phyloP scores from a whole-genome alignment of 2,888 invertebrate genomes.

The Protodeltote pygarga region DNA sequence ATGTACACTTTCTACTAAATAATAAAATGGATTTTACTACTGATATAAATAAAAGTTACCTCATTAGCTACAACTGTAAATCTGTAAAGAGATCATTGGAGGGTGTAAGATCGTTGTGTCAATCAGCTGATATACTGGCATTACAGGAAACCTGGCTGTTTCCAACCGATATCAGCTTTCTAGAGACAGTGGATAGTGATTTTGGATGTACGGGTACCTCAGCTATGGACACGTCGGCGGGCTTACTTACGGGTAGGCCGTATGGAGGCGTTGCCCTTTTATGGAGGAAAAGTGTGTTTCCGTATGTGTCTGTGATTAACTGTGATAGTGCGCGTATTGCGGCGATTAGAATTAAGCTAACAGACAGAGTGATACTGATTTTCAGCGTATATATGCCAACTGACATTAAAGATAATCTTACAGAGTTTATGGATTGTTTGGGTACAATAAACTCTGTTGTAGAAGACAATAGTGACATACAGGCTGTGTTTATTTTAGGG shows the following conservation, averaged over 20 bases:
- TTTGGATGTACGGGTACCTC: slow-evolving; percentile 9
- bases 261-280: slow-evolving; percentile 2
- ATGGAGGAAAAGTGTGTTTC: slow-evolving; percentile 8
- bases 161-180: slow-evolving; percentile 1
- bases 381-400: slow-evolving; percentile 5
- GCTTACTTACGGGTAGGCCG: not conserved
- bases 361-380: not conserved
- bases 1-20: too few species aligned
- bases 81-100: not conserved
- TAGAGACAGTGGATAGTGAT: not conserved
- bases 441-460: not conserved
- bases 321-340: slow-evolving; percentile 1
- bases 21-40: too few species aligned
- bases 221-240: slow-evolving; percentile 3
- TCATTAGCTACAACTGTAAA: slow-evolving; percentile 4
- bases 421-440: slow-evolving; percentile 3
- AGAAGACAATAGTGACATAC: not conserved
- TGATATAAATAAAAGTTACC: not conserved
- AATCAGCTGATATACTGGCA: not conserved
- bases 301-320: slow-evolving; percentile 1
- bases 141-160: slow-evolving; percentile 2
- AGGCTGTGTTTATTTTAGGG: not conserved
- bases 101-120: not conserved
- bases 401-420: not conserved
- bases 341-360: not conserved